Evolutionary conservation across 1,140 invertebrate genomes (phyloP).

Genomic region (Parasteatoda tepidariorum): DNA sequence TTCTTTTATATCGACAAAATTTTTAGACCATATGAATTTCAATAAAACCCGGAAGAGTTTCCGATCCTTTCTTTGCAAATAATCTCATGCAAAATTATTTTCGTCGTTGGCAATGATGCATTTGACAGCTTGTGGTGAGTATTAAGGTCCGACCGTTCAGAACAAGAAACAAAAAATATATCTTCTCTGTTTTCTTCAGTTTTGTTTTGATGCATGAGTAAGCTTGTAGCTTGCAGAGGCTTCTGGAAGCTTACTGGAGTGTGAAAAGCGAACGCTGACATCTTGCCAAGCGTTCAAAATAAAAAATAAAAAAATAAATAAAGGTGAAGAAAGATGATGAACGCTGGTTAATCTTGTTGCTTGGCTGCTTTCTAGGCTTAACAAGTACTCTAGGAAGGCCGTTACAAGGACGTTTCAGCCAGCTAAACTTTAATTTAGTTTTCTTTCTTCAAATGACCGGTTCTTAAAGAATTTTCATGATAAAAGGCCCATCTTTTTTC

Average conservation of each 20-base stretch:
- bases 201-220: neutral
- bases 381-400: neutral
- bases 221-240: neutral
- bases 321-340: too few species aligned
- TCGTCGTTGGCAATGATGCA: neutral
- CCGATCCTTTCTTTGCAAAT: too few species aligned
- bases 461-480: too few species aligned
- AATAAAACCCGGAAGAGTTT: too few species aligned
- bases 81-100: neutral
- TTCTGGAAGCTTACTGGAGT: conserved; percentile 5
- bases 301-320: neutral
- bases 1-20: too few species aligned
- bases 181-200: conserved; percentile 5
- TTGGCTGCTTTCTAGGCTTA: neutral
- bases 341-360: too few species aligned
- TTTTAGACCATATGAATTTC: too few species aligned
- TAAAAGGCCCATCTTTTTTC: too few species aligned
- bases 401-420: conserved; percentile 5
- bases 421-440: too few species aligned
- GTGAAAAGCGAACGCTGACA: conserved; percentile 10
- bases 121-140: neutral
- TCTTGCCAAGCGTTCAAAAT: neutral
- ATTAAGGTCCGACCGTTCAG: neutral
- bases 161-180: neutral
- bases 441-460: too few species aligned